Base-by-base conservation (phyloP, 2,888 invertebrate species). In the Spodoptera exigua region DNA sequence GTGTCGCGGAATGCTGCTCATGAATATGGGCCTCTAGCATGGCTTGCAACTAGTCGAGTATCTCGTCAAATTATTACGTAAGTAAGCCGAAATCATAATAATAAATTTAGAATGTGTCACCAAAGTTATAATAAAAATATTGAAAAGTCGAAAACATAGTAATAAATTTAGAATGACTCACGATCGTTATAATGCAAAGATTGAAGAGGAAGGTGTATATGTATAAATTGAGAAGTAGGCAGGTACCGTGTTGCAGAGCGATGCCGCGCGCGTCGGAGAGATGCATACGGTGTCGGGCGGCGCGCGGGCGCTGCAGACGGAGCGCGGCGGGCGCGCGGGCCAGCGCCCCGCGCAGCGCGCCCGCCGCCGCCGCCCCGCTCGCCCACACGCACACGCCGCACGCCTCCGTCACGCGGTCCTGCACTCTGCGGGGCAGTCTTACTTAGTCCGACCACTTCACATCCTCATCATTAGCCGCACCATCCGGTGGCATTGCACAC, bases 271-370 rank as follows among this genome's bases (percentile, higher is more conserved):
- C 79, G 74, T 79, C 82, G 0, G 68, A 2, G 58, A 85, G 70
- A 3, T 65, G 77, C 63, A 81, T 43, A 95, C 95, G 36, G 96
- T 93, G 13, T 96, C 95, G 21, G 96, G 56, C 13, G 0, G 81
- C 80, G 3, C 81, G 61, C 11, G 79, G 59, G 0, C 82, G 63
- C 71, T 76, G 80, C 76, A 82, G 61, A 0, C 79, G 74, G 57
- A 84, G 68, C 17, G 65, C 61, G 34, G 87, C 84, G 61, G 81
- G 80, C 41, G 77, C 81, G 56, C 84, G 86, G 62, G 76, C 76
- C 59, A 91, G 82, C 10, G 89, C 90, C 0, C 79, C 84, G 0
- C 90, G 88, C 77, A 92, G 77, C 4, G 88, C 91, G 4, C 78
- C 82, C 1, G 80, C 83, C 27, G 86, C 84, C 0, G 70, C 70